Evolutionary conservation across 2,888 invertebrate species (phyloP).

Genomic region (Dolichomitus sp.): DNA sequence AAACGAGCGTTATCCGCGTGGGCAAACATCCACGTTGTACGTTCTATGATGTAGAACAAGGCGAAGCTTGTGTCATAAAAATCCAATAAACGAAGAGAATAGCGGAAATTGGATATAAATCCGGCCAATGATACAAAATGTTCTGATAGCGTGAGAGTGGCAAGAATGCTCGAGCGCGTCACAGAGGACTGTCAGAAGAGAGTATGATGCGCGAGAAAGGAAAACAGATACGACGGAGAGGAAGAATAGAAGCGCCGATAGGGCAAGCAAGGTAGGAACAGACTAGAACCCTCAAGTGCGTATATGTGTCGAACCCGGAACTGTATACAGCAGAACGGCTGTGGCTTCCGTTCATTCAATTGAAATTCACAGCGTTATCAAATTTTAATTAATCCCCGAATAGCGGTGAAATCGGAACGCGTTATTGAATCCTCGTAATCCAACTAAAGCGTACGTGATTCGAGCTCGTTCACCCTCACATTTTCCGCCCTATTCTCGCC

Average conservation of each 20-base stretch:
- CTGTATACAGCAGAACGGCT: conserved; percentile 22
- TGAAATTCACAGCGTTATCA: conserved; percentile 76
- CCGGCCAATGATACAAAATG: conserved; percentile 12
- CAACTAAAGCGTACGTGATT: conserved; percentile 70
- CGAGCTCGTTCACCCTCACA: conserved; percentile 30
- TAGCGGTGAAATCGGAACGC: conserved; percentile 63
- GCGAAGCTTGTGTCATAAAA: conserved; percentile 12
- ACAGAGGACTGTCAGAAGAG: neutral
- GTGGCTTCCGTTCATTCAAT: conserved; percentile 66
- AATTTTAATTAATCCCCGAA: conserved; percentile 77
- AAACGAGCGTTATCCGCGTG: neutral
- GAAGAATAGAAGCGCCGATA: neutral
- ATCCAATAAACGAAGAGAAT: conserved; percentile 29
- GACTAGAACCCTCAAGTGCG: neutral
- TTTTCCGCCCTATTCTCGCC: conserved; percentile 32
- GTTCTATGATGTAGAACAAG: neutral
- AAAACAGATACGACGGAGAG: neutral
- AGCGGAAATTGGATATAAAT: conserved; percentile 25
- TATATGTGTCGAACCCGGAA: neutral
- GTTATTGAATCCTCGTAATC: conserved; percentile 72
- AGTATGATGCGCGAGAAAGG: conserved; percentile 8
- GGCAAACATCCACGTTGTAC: neutral
- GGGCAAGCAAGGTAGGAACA: neutral
- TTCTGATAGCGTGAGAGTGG: conserved; percentile 3
- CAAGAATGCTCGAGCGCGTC: conserved; percentile 5